These are phyloP conservation scores for Calameuta pallipes DNA, from an alignment of 2,888 invertebrate genomes.

Conservation along the genomic window DNA sequence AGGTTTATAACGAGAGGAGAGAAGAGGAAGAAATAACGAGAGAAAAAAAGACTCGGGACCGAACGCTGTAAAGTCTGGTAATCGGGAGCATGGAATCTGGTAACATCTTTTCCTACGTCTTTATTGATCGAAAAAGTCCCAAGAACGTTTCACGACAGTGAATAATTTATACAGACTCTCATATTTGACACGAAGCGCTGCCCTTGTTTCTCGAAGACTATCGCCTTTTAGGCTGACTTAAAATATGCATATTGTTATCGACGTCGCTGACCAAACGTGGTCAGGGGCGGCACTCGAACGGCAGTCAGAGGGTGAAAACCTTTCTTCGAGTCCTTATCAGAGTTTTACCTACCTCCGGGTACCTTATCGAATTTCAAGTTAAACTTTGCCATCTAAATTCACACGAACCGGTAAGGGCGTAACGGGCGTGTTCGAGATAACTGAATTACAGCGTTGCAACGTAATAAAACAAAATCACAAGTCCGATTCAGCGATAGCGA, in stretches of 20 bases:
- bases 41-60: background rate
- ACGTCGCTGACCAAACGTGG: conserved; percentile 24
- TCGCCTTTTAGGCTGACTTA: conserved; percentile 33
- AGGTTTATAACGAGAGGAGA: background rate
- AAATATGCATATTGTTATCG: conserved; percentile 38
- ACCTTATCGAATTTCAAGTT: background rate
- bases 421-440: background rate
- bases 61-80: background rate
- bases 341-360: background rate
- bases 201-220: conserved; percentile 32
- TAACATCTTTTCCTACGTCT: background rate
- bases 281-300: conserved; percentile 6
- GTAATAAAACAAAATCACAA: background rate
- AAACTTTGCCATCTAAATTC: background rate
- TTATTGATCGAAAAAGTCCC: background rate
- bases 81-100: background rate
- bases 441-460: background rate
- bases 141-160: background rate
- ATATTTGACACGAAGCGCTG: background rate
- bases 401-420: background rate
- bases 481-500: background rate
- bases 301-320: background rate
- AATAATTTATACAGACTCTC: background rate
- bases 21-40: background rate
- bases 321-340: background rate